Evolutionary conservation across 2,797 vertebrate species (phyloP), one percentile per base, ranked within the genome.

Genomic region (Hirundo rustica): DNA sequence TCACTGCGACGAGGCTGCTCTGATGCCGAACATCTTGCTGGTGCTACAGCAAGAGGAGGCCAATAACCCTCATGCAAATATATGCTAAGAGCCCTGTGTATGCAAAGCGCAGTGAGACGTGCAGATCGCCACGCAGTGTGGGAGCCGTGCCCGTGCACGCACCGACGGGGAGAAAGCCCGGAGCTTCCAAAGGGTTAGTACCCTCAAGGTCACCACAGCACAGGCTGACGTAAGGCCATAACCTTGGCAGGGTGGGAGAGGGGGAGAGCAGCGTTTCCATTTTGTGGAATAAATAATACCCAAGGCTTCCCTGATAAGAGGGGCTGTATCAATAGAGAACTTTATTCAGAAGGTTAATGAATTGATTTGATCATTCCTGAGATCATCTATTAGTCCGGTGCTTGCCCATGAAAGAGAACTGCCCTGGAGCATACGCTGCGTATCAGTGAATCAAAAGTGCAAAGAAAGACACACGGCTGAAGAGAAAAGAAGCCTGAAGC

Each of bases 241-340:
- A 94, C 96, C 96, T 96, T 96, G 96, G 86, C 96, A 91, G 92
- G 86, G 78, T 96, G 86, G 90, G 88, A 95, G 88, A 90, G 86
- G 40, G 93, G 85, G 95, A 96, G 92, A 96, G 84, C 71, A 83
- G 61, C 29, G 0, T 97, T 96, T 95, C 90, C 88, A 95, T 85
- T 96, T 87, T 94, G 93, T 93, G 95, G 85, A 95, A 97, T 95
- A 96, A 97, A 97, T 95, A 96, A 93, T 93, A 92, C 72, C 85
- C 96, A 96, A 97, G 96, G 96, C 92, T 96, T 94, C 88, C 65
- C 92, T 96, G 96, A 97, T 96, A 97, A 97, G 94, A 96, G 72
- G 80, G 78, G 57, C 88, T 92, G 90, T 93, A 95, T 96, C 92
- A 95, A 96, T 95, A 94, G 67, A 89, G 93, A 93, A 94, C 92